Percentiles rank a stretch among this genome's conserved stretches.
phyloP scores from a whole-genome alignment of 2,113 vertebrate genomes.

The Balaeniceps rex region DNA sequence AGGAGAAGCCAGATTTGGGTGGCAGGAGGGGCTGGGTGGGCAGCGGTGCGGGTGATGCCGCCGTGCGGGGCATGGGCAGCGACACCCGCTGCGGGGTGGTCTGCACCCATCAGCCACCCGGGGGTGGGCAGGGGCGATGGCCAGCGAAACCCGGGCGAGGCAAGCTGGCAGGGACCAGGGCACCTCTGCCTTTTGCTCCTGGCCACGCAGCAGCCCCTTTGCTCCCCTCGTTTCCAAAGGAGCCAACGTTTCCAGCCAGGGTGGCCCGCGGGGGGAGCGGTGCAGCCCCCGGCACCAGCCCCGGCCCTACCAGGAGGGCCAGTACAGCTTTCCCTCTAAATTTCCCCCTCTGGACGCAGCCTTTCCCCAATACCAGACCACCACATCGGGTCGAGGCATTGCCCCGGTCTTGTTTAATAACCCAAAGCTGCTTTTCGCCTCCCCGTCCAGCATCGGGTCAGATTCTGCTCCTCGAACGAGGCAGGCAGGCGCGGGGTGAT shows the following conservation, averaged over 20 bases:
- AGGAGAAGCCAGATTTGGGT: neutral
- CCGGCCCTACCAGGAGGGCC: neutral
- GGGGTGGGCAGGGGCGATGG: neutral
- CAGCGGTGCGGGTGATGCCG: neutral
- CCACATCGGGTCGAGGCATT: rapidly evolving
- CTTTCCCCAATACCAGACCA: neutral
- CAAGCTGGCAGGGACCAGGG: too few species aligned
- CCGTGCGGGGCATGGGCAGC: neutral
- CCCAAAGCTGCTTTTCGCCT: neutral
- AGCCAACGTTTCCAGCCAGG: rapidly evolving
- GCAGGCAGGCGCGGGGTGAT: neutral
- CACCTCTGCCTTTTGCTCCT: rapidly evolving
- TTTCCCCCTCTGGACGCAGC: neutral
- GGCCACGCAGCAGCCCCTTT: neutral
- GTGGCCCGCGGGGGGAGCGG: neutral
- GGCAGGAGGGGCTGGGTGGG: neutral
- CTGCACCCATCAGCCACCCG: neutral
- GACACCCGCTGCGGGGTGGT: neutral
- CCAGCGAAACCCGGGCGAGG: rapidly evolving
- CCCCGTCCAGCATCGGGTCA: neutral
- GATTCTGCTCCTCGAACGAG: neutral
- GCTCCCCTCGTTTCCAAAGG: neutral
- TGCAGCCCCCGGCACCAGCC: neutral
- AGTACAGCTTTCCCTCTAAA: neutral
- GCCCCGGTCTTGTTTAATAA: neutral